phyloP scores from a whole-genome alignment of 1,140 invertebrate genomes.

The Solen grandis region DNA sequence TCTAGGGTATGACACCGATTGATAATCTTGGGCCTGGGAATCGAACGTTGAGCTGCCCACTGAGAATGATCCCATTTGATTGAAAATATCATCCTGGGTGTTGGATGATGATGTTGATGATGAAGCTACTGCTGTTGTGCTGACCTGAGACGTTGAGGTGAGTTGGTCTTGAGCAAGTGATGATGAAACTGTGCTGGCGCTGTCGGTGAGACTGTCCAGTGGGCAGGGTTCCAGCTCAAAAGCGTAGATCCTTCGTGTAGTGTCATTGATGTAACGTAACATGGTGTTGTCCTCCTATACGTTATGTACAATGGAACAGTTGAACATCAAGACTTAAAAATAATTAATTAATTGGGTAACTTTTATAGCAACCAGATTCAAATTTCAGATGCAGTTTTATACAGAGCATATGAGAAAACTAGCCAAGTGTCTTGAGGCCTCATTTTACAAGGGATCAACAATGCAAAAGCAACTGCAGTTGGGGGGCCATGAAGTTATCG shows the following conservation, averaged over 20 bases:
- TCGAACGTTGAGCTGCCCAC: background rate
- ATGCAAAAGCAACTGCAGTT: too few species aligned
- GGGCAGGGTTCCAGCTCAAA: constrained; percentile 71
- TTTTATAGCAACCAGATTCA: too few species aligned
- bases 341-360: too few species aligned
- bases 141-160: background rate
- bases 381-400: too few species aligned
- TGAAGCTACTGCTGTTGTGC: background rate
- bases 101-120: background rate
- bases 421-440: too few species aligned
- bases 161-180: background rate
- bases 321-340: too few species aligned
- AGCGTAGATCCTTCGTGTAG: constrained; percentile 81
- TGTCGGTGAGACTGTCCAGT: background rate
- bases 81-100: constrained; percentile 21
- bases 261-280: constrained; percentile 83
- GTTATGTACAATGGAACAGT: too few species aligned
- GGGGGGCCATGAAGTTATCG: too few species aligned
- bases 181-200: background rate
- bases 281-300: constrained; percentile 85
- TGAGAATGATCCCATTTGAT: constrained; percentile 4
- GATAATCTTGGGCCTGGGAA: background rate
- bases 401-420: too few species aligned
- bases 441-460: too few species aligned
- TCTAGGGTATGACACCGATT: background rate